Evolutionary conservation across 2,113 vertebrate genomes (phyloP).

Genomic region (Fulmarus glacialis): DNA sequence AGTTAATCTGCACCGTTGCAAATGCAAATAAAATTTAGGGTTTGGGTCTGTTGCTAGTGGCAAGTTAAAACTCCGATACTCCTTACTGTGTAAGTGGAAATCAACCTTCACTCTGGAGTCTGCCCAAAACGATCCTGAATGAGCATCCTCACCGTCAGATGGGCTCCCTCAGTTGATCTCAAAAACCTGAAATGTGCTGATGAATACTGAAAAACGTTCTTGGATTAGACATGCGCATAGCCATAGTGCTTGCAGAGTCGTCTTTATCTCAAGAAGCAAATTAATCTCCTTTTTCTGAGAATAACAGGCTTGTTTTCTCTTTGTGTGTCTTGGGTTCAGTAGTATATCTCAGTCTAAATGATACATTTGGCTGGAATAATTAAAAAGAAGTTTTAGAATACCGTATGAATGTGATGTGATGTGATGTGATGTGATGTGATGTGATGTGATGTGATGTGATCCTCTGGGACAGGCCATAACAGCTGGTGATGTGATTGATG

Average conservation of each 20-base stretch:
- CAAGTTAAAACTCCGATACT: not conserved
- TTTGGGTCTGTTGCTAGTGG: not conserved
- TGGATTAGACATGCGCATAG: not conserved
- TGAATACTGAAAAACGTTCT: not conserved
- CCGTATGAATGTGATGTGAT: not conserved
- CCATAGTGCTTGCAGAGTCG: not conserved
- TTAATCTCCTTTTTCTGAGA: not conserved
- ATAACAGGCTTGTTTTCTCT: not conserved
- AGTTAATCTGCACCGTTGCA: not conserved
- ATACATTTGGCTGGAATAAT: not conserved
- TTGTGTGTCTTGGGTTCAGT: not conserved
- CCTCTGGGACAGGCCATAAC: no score
- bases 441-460: not conserved
- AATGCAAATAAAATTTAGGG: not conserved
- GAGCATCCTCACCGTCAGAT: not conserved
- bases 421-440: not conserved
- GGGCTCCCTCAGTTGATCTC: not conserved
- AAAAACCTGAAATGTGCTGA: not conserved
- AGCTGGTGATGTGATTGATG: not conserved
- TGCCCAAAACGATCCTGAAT: not conserved
- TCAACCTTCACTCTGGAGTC: not conserved
- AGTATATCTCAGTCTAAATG: not conserved
- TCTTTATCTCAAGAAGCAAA: not conserved
- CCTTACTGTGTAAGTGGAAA: not conserved
- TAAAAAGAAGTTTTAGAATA: not conserved